These are phyloP conservation scores for Bombus ignitus DNA, from an alignment of 1,140 invertebrate species.

Conservation along the genomic window DNA sequence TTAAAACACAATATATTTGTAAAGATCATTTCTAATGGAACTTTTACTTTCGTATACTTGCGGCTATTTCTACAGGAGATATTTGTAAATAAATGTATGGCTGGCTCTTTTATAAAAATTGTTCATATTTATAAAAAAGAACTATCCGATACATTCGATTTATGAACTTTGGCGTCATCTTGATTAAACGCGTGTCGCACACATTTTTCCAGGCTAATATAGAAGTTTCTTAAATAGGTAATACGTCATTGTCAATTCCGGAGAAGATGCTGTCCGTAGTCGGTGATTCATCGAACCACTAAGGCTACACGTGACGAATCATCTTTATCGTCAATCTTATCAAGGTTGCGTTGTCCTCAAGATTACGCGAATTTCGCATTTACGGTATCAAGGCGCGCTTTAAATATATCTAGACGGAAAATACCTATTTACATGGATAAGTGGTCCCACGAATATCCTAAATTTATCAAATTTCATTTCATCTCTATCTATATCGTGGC, in stretches of 20 bases:
- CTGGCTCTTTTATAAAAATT: too few species aligned
- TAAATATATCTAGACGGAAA: not conserved
- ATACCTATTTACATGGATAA: too few species aligned
- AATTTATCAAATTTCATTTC: not conserved
- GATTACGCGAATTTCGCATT: not conserved
- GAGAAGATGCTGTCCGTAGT: constrained; percentile 62
- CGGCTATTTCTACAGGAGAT: not conserved
- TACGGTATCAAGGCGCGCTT: not conserved
- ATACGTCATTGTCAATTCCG: constrained; percentile 44
- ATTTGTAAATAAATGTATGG: constrained; percentile 33
- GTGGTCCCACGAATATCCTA: not conserved
- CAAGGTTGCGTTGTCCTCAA: constrained; percentile 54
- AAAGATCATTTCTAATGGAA: not conserved
- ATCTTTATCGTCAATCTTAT: constrained; percentile 69
- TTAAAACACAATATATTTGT: not conserved
- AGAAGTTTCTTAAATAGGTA: constrained; percentile 54
- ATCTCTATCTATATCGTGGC: not conserved
- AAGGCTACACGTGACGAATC: constrained; percentile 63
- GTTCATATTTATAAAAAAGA: not conserved
- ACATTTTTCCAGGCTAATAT: constrained; percentile 37
- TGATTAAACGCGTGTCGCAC: constrained; percentile 11
- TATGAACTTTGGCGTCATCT: not conserved
- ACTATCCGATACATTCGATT: not conserved
- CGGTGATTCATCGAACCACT: constrained; percentile 64
- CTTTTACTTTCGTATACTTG: not conserved